Evolutionary conservation across 2,113 vertebrate genomes (phyloP).

Genomic region (Hippocampus mohnikei): DNA sequence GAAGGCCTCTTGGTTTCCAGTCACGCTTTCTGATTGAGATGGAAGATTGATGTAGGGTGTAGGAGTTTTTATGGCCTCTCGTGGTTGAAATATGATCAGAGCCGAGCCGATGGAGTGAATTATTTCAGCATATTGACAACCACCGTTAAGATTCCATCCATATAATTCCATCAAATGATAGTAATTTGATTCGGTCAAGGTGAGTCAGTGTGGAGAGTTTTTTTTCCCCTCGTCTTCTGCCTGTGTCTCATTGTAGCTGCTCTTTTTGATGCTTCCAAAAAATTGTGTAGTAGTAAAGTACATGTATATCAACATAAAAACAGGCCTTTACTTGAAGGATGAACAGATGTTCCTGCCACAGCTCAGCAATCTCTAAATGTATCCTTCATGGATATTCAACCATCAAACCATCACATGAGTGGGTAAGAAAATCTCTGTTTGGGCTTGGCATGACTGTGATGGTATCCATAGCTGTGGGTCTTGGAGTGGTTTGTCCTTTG

Average conservation of each 20-base stretch:
- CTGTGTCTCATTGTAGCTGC: slow-evolving; percentile 21
- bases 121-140: not conserved
- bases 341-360: slow-evolving; percentile 43
- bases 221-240: not conserved
- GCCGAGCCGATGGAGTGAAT: not conserved
- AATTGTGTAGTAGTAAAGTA: slow-evolving; percentile 31
- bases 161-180: not conserved
- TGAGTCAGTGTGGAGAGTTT: slow-evolving; percentile 15
- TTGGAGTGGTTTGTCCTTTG: slow-evolving; percentile 51
- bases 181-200: slow-evolving; percentile 15
- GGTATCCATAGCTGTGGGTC: slow-evolving; percentile 36
- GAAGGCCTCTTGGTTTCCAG: slow-evolving; percentile 30
- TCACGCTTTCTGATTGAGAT: slow-evolving; percentile 31
- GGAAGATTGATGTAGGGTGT: slow-evolving; percentile 25
- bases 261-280: slow-evolving; percentile 24
- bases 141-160: not conserved
- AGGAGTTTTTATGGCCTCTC: slow-evolving; percentile 18
- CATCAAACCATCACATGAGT: slow-evolving; percentile 14
- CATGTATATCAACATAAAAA: slow-evolving; percentile 33
- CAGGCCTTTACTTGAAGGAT: slow-evolving; percentile 26
- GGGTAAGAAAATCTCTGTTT: slow-evolving; percentile 10
- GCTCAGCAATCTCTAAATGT: slow-evolving; percentile 24
- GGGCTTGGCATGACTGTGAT: slow-evolving; percentile 17
- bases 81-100: slow-evolving; percentile 20
- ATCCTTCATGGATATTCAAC: slow-evolving; percentile 15